Evolutionary conservation across 2,888 invertebrate genomes (phyloP).

Genomic region (Orgyia antiqua): DNA sequence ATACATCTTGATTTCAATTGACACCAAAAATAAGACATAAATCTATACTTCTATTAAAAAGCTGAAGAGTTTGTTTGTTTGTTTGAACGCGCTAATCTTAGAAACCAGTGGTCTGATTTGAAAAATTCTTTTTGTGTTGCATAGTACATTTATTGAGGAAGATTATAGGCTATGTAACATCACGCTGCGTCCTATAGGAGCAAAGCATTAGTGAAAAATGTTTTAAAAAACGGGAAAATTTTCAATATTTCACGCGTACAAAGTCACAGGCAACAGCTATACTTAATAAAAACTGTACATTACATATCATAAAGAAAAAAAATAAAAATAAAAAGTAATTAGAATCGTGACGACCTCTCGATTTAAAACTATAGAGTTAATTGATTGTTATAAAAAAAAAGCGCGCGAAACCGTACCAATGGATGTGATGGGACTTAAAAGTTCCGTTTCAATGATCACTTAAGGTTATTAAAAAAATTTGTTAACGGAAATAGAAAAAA

Average conservation of each 20-base stretch:
- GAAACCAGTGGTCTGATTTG: too few species aligned
- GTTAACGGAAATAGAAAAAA: conserved; percentile 1
- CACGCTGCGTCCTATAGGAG: too few species aligned
- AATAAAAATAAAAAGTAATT: conserved; percentile 36
- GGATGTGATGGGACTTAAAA: conserved; percentile 15
- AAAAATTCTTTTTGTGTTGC: too few species aligned
- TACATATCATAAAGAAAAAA: conserved; percentile 17
- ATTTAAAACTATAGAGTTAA: conserved; percentile 38
- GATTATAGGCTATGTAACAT: too few species aligned
- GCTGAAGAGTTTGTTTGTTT: too few species aligned
- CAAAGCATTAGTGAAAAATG: too few species aligned
- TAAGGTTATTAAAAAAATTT: conserved; percentile 9
- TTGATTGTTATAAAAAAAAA: conserved; percentile 46
- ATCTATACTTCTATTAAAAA: too few species aligned
- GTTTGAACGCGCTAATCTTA: too few species aligned
- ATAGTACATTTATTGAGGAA: too few species aligned
- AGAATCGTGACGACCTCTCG: conserved; percentile 43
- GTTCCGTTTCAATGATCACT: conserved; percentile 7
- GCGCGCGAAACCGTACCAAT: conserved; percentile 19
- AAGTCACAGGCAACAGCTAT: too few species aligned
- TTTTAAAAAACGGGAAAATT: too few species aligned
- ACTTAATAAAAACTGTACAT: conserved; percentile 21
- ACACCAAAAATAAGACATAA: conserved; percentile 17
- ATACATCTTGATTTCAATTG: conserved; percentile 22
- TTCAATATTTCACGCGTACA: too few species aligned